Conservation (phyloP, 1,140 invertebrate species). For the Andricus grossulariae region DNA sequence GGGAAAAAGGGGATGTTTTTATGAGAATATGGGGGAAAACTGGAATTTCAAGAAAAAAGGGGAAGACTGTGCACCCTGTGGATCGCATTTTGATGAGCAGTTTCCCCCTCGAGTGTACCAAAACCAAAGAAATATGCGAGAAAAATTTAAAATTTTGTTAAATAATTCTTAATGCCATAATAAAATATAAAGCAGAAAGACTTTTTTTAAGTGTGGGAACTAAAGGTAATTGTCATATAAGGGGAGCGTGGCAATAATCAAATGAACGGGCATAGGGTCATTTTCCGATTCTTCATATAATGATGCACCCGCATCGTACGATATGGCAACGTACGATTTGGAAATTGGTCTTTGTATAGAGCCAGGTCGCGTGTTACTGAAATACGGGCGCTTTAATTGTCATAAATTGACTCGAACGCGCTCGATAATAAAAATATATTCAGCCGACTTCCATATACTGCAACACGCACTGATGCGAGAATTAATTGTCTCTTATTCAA, state of each 20-base stretch:
- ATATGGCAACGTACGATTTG: constrained; percentile 4
- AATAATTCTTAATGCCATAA: not conserved
- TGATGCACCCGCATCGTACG: constrained; percentile 6
- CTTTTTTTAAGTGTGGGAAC: constrained; percentile 3
- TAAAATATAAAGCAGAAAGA: not conserved
- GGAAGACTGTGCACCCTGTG: too few relatives aligned
- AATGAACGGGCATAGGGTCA: constrained; percentile 3
- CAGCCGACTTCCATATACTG: not conserved
- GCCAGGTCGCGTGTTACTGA: constrained; percentile 15
- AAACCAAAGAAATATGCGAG: not conserved
- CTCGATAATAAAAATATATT: constrained; percentile 27
- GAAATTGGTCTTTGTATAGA: constrained; percentile 25
- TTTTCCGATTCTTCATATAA: not conserved
- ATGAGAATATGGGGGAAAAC: too few relatives aligned
- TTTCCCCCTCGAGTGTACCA: too few relatives aligned
- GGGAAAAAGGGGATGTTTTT: too few relatives aligned
- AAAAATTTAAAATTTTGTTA: not conserved
- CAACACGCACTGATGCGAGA: too few relatives aligned
- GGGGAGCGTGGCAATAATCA: too few relatives aligned
- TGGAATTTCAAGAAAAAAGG: too few relatives aligned
- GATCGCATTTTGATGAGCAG: too few relatives aligned
- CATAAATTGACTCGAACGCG: constrained; percentile 29
- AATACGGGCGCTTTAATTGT: constrained; percentile 28
- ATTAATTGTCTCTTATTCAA: too few relatives aligned
- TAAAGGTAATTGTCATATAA: constrained; percentile 1